A percentile compares a stretch with the other conserved stretches of the same genome.
Evolutionary conservation across 2,797 vertebrate genomes (phyloP).

Genomic region (Clarias laeviceps): DNA sequence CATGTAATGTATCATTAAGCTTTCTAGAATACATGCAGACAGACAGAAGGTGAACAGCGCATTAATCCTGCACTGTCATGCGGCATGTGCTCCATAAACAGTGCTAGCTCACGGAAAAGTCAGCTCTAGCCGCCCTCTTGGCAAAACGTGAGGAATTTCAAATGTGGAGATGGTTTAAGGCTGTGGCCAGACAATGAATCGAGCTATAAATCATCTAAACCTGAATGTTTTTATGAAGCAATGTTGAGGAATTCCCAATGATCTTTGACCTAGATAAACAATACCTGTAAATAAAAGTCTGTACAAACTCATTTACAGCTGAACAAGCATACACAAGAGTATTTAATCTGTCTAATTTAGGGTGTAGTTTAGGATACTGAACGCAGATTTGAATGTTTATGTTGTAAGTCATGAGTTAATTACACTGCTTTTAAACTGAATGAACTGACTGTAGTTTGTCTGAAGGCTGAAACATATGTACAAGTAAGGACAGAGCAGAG

Average conservation of each 20-base stretch:
- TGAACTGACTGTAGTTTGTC: constrained; percentile 13
- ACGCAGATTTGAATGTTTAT: neutral
- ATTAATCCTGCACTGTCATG: constrained; percentile 50
- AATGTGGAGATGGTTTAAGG: constrained; percentile 36
- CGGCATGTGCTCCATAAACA: constrained; percentile 40
- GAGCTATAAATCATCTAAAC: constrained; percentile 40
- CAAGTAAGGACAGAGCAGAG: constrained; percentile 31
- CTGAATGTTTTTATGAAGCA: constrained; percentile 23
- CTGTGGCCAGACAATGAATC: constrained; percentile 43
- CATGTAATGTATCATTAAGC: constrained; percentile 43
- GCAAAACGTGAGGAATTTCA: constrained; percentile 37
- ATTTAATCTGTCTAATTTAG: neutral
- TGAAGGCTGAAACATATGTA: constrained; percentile 21
- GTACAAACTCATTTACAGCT: neutral
- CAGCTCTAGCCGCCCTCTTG: constrained; percentile 36
- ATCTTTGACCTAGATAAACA: constrained; percentile 40
- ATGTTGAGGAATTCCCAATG: constrained; percentile 31
- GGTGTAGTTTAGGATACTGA: neutral
- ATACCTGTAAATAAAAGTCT: constrained; percentile 3
- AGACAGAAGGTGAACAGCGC: constrained; percentile 43
- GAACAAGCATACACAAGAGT: neutral
- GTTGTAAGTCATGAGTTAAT: neutral
- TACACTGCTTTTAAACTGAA: neutral
- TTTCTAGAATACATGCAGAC: constrained; percentile 47
- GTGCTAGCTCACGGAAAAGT: constrained; percentile 47